Percentiles rank a stretch among this genome's conserved stretches.
Conservation (phyloP, 2,113 vertebrate genomes). For the Toxotes jaculatrix region DNA sequence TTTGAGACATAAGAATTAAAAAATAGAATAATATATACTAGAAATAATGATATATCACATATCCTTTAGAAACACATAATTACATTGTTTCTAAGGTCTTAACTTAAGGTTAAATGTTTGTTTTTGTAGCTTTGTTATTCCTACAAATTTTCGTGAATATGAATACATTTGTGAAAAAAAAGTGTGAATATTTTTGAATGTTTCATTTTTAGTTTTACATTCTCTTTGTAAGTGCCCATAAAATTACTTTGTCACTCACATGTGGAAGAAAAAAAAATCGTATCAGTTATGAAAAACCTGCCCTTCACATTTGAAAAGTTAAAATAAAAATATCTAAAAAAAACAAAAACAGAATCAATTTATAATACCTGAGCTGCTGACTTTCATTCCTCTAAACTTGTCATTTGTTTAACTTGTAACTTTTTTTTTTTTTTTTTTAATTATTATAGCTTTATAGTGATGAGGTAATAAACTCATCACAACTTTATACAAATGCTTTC, state of each 20-base stretch:
- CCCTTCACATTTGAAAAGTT: background rate
- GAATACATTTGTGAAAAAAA: background rate
- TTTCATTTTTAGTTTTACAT: background rate
- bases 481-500: background rate
- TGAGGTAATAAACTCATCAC: background rate
- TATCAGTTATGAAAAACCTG: background rate
- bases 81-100: background rate
- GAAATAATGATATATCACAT: background rate
- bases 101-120: background rate
- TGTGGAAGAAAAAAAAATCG: background rate
- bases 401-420: no score
- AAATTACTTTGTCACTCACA: background rate
- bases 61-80: background rate
- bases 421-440: no score
- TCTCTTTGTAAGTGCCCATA: background rate
- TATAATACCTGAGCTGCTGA: background rate
- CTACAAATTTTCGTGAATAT: background rate
- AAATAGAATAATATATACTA: background rate
- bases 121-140: background rate
- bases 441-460: no score
- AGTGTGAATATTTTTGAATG: background rate
- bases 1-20: background rate
- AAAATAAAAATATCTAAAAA: background rate
- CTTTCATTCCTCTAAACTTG: background rate
- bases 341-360: fast-evolving